Evolutionary conservation across 2,797 vertebrate species (phyloP).

Genomic region (Echeneis naucrates): DNA sequence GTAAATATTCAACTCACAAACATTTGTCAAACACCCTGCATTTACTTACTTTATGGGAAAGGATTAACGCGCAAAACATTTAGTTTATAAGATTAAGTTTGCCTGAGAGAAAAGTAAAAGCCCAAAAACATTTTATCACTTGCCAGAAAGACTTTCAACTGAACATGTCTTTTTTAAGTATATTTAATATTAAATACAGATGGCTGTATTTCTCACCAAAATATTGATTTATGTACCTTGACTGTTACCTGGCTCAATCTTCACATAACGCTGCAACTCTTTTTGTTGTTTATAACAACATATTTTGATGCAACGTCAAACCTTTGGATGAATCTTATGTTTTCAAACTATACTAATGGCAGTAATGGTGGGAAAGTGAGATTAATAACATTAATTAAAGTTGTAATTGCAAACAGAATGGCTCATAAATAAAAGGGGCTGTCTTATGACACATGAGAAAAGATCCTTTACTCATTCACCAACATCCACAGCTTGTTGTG

Average conservation of each 20-base stretch:
- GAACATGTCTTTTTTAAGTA: slow-evolving; percentile 31
- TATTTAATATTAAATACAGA: slow-evolving; percentile 61
- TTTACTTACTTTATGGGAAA: slow-evolving; percentile 49
- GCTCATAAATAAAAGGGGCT: slow-evolving; percentile 50
- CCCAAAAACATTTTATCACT: slow-evolving; percentile 48
- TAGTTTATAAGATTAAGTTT: slow-evolving; percentile 62
- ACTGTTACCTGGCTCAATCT: slow-evolving; percentile 5
- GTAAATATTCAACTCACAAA: slow-evolving; percentile 42
- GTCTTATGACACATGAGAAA: slow-evolving; percentile 27
- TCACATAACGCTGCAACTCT: slow-evolving; percentile 23
- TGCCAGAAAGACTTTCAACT: slow-evolving; percentile 52
- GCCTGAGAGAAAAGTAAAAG: slow-evolving; percentile 56
- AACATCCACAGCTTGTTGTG: slow-evolving; percentile 67
- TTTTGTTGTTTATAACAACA: slow-evolving; percentile 4
- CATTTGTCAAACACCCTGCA: slow-evolving; percentile 24
- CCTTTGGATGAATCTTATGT: slow-evolving; percentile 32
- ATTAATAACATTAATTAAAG: slow-evolving; percentile 56
- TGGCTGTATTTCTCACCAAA: slow-evolving; percentile 33
- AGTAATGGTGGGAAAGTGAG: slow-evolving; percentile 42
- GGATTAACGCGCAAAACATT: slow-evolving; percentile 64
- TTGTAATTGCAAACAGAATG: slow-evolving; percentile 45
- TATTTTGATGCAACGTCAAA: slow-evolving; percentile 32
- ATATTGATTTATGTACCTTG: slow-evolving; percentile 14
- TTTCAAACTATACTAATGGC: slow-evolving; percentile 31
- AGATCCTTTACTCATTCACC: slow-evolving; percentile 48